phyloP scores from a whole-genome alignment of 1,140 invertebrate species.

The Drosophila tristis region DNA sequence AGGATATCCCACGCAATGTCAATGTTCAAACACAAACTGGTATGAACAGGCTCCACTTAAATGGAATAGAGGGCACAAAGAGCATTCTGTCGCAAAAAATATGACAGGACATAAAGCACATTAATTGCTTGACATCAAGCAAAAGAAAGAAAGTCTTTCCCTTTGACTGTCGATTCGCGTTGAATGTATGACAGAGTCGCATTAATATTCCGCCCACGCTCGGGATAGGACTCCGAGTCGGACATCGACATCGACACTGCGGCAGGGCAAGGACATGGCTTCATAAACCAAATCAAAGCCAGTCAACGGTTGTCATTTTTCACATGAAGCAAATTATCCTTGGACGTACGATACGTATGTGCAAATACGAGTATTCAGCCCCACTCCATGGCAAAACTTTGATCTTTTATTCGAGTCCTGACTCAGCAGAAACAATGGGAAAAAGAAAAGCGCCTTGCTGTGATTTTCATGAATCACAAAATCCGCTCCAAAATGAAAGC shows the following conservation, averaged over 20 bases:
- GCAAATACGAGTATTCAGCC: slow-evolving; percentile 10
- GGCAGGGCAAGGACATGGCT: slow-evolving; percentile 24
- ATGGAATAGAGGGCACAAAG: slow-evolving; percentile 33
- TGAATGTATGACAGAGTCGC: slow-evolving; percentile 34
- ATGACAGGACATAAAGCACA: slow-evolving; percentile 74
- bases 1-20: slow-evolving; percentile 42
- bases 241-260: slow-evolving; percentile 16
- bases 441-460: slow-evolving; percentile 25
- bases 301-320: slow-evolving; percentile 71
- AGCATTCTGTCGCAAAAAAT: slow-evolving; percentile 25
- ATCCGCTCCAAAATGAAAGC: slow-evolving; percentile 8
- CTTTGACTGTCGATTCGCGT: slow-evolving; percentile 36
- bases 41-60: slow-evolving; percentile 19
- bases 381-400: slow-evolving; percentile 9
- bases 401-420: slow-evolving; percentile 43
- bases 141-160: slow-evolving; percentile 15
- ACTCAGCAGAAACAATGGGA: slow-evolving; percentile 62
- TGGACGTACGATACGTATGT: slow-evolving; percentile 3
- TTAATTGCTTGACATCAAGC: slow-evolving; percentile 65
- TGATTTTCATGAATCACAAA: slow-evolving; percentile 54
- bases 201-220: slow-evolving; percentile 76
- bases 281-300: slow-evolving; percentile 69
- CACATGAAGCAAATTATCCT: slow-evolving; percentile 61
- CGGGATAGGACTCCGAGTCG: background rate
- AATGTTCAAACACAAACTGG: slow-evolving; percentile 40